Evolutionary conservation across 2,888 invertebrate species (phyloP), one percentile per base, ranked within the genome.

Genomic region (Panopea generosa): DNA sequence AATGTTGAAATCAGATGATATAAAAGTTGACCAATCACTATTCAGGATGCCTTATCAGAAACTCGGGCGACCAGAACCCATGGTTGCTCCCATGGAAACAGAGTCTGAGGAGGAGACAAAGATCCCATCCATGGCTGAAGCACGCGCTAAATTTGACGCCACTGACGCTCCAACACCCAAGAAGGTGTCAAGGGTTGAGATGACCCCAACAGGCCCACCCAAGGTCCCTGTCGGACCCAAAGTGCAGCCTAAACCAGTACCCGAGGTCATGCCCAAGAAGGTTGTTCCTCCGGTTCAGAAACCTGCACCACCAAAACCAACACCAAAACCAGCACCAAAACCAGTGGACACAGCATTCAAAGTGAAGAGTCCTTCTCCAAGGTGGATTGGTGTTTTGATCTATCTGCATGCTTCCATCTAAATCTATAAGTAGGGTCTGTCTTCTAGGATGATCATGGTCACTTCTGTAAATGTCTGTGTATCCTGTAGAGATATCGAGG

Each of bases 61-160:
- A 45, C 38, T 71, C 14, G 78, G 74, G 49, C 69, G 40, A 38
- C 73, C 74, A 27, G 72, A 73, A 22, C 77, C 73, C 14, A 62
- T 78, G 70, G 70, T 70, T 16, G 70, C 65, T 27, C 76, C 76
- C 18, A 77, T 76, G 70, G 76, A 85, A 38, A 75, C 83, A 22
- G 84, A 84, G 47, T 61, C 55, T 2, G 87, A 87, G 53, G 87
- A 88, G 33, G 85, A 84, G 52, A 76, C 80, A 40, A 81, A 85
- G 47, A 67, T 84, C 33, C 86, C 85, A 27, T 77, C 84, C 38
- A 84, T 90, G 38, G 63, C 86, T 38, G 87, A 89, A 61, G 88
- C 89, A 29, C 84, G 84, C 56, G 82, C 75, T 53, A 74, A 74
- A 59, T 90, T 90, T 77, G 84, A 84, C 38, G 50, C 49, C 27